A percentile compares a stretch with the other conserved stretches of the same genome.
These are phyloP conservation scores for Tetraneura akinire DNA, from an alignment of 1,140 invertebrate species.

Conservation along the genomic window DNA sequence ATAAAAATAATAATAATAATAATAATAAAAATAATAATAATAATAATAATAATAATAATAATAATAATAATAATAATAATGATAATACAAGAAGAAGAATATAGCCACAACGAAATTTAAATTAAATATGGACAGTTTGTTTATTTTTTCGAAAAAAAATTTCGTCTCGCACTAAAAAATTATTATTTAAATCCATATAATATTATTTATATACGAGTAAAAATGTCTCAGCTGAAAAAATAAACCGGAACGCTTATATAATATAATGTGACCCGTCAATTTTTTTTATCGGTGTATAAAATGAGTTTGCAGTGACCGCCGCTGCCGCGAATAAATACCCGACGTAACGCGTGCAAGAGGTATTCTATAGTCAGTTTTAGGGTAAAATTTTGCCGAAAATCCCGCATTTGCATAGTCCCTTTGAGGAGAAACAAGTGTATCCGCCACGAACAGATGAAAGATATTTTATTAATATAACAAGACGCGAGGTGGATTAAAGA, in stretches of 20 bases:
- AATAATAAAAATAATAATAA: not conserved
- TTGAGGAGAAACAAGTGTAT: not conserved
- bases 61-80: no score
- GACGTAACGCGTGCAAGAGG: not conserved
- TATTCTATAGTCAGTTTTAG: no score
- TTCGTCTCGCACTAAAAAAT: no score
- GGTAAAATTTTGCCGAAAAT: not conserved
- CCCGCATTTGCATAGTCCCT: not conserved
- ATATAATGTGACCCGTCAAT: not conserved
- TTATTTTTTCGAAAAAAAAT: no score
- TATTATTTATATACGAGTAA: no score
- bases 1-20: not conserved
- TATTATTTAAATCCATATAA: no score
- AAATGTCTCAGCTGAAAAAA: no score
- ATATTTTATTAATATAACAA: no score
- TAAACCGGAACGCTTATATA: not conserved
- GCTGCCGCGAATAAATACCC: not conserved
- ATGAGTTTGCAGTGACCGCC: not conserved
- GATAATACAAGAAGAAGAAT: no score
- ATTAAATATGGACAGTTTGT: no score
- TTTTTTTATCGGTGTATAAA: not conserved
- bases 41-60: no score
- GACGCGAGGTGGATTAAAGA: not conserved
- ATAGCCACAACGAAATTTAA: no score
- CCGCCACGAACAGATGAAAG: not conserved